These are phyloP conservation scores for Trimorus sp. DNA, from an alignment of 2,888 invertebrate genomes.

Conservation along the genomic window DNA sequence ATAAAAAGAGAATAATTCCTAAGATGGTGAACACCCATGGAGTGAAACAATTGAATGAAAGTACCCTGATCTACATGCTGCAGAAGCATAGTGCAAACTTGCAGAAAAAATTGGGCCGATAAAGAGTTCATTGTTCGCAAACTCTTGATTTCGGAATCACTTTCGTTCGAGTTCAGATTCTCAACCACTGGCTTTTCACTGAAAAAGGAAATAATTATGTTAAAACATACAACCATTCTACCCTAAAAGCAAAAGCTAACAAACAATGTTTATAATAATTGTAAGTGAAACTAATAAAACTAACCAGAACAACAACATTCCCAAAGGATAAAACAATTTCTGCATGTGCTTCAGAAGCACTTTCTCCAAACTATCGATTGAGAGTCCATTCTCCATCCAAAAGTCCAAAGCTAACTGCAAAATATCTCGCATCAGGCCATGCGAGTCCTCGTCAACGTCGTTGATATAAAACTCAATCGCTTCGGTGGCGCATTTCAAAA, in stretches of 20 bases:
- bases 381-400: conserved; percentile 81
- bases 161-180: conserved; percentile 71
- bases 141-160: conserved; percentile 67
- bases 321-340: conserved; percentile 79
- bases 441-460: conserved; percentile 76
- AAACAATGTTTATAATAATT: no score
- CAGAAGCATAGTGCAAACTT: conserved; percentile 77
- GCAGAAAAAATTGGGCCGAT: conserved; percentile 77
- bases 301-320: conserved; percentile 79
- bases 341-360: conserved; percentile 84
- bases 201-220: conserved; percentile 32
- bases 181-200: conserved; percentile 69
- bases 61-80: conserved; percentile 77
- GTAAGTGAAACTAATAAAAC: no score
- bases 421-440: conserved; percentile 76
- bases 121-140: conserved; percentile 73
- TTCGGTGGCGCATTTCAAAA: conserved; percentile 70
- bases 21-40: no score
- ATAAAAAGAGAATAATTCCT: no score
- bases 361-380: conserved; percentile 83
- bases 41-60: no score
- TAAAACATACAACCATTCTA: neutral
- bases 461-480: conserved; percentile 78
- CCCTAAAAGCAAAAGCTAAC: no score
- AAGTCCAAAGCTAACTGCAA: conserved; percentile 79